A percentile compares a stretch with the other conserved stretches of the same genome.
Evolutionary conservation across 2,797 vertebrate genomes (phyloP).

Genomic region (Neosilurus hyrtlii): DNA sequence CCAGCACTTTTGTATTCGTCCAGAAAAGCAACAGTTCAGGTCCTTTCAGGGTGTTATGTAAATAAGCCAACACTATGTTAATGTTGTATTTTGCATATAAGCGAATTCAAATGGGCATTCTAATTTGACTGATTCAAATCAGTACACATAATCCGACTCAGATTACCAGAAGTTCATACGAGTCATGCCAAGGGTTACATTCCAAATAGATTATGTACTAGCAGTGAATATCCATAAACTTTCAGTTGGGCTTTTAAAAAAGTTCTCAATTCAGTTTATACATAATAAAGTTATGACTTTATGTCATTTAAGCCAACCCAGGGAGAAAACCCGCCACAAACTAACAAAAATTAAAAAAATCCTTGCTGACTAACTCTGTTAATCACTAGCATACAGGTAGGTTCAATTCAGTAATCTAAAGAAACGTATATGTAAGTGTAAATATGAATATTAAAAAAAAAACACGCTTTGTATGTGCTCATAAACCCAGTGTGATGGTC

Average conservation of each 20-base stretch:
- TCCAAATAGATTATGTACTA: background rate
- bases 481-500: background rate
- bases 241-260: background rate
- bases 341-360: background rate
- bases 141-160: background rate
- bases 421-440: too few relatives aligned
- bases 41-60: background rate
- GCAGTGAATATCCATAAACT: background rate
- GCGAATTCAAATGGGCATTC: background rate
- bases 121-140: constrained; percentile 24
- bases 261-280: background rate
- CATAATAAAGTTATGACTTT: background rate
- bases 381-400: background rate
- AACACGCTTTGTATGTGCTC: background rate
- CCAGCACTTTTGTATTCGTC: background rate
- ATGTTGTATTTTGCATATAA: background rate
- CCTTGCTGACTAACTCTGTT: background rate
- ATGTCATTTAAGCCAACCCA: background rate
- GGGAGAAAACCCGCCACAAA: too few relatives aligned
- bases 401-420: background rate
- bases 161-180: background rate
- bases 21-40: background rate
- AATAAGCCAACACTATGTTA: background rate
- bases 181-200: too few relatives aligned
- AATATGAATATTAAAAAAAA: too few relatives aligned